These are phyloP conservation scores for Ericerus pela DNA, from an alignment of 1,140 invertebrate genomes.

Conservation along the genomic window DNA sequence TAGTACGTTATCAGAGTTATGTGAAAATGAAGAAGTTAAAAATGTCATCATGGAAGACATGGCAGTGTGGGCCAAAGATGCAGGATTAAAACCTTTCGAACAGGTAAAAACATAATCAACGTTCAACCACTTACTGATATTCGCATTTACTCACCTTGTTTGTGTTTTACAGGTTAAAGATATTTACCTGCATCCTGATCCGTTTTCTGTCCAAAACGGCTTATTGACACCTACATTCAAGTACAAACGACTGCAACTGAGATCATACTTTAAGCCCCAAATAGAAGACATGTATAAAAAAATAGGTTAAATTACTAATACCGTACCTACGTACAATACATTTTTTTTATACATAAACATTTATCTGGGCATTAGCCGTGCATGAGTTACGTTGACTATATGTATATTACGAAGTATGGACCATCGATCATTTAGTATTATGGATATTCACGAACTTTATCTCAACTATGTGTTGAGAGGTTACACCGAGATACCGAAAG, in stretches of 20 bases:
- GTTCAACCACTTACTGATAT: not conserved
- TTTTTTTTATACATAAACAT: no score
- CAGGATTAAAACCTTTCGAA: constrained; percentile 88
- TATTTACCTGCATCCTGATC: constrained; percentile 81
- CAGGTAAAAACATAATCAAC: constrained; percentile 48
- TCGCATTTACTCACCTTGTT: not conserved
- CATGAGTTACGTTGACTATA: no score
- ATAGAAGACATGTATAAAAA: constrained; percentile 76
- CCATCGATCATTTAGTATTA: no score
- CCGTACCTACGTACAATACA: no score
- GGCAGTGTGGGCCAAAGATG: constrained; percentile 67
- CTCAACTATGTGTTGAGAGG: no score
- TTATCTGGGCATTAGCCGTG: no score
- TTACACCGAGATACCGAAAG: no score
- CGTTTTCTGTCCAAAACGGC: constrained; percentile 92
- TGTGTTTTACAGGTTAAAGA: constrained; percentile 75
- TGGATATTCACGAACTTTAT: no score
- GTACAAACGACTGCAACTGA: constrained; percentile 77
- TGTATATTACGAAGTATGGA: no score
- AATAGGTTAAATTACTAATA: constrained; percentile 32
- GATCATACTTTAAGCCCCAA: constrained; percentile 76
- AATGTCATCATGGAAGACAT: constrained; percentile 81
- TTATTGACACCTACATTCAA: constrained; percentile 94
- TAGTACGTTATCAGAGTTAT: constrained; percentile 75
- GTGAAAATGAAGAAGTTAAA: constrained; percentile 74